Evolutionary conservation across 2,888 invertebrate species (phyloP).

Genomic region (Drosophila conformis): DNA sequence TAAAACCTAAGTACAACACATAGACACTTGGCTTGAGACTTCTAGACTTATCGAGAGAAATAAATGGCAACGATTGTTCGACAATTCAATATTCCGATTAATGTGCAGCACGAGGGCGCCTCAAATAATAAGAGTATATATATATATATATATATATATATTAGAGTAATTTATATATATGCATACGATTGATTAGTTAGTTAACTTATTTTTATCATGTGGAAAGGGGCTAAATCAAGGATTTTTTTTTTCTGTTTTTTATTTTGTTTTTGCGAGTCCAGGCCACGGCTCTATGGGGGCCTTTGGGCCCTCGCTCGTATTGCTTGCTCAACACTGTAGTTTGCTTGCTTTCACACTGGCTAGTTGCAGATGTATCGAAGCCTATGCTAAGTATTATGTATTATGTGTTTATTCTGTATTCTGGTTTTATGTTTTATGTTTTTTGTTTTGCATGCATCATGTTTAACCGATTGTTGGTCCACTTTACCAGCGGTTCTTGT

Average conservation of each 20-base stretch:
- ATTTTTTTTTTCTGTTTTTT: slow-evolving; percentile 18
- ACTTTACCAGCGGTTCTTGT: slow-evolving; percentile 83
- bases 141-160: slow-evolving; percentile 38
- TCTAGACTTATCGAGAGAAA: slow-evolving; percentile 63
- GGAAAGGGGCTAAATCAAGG: slow-evolving; percentile 44
- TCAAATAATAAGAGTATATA: slow-evolving; percentile 52
- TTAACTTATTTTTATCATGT: slow-evolving; percentile 32
- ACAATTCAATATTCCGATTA: slow-evolving; percentile 82
- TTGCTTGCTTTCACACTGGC: slow-evolving; percentile 30
- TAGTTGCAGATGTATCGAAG: slow-evolving; percentile 38
- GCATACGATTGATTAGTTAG: slow-evolving; percentile 28
- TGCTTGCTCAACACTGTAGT: slow-evolving; percentile 83
- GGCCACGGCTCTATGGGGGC: slow-evolving; percentile 56
- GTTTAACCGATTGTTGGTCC: slow-evolving; percentile 83
- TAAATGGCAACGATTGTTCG: slow-evolving; percentile 83
- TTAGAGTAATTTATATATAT: slow-evolving; percentile 23
- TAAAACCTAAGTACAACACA: slow-evolving; percentile 78
- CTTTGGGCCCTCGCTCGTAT: slow-evolving; percentile 77
- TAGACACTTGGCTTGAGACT: slow-evolving; percentile 58
- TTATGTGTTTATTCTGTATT: slow-evolving; percentile 1
- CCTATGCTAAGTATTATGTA: slow-evolving; percentile 44
- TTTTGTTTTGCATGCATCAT: slow-evolving; percentile 43
- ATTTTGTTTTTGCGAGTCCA: slow-evolving; percentile 53
- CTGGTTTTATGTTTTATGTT: slow-evolving; percentile 14
- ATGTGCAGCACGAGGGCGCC: slow-evolving; percentile 56